phyloP scores from a whole-genome alignment of 2,797 vertebrate genomes.

The Onychomys torridus region DNA sequence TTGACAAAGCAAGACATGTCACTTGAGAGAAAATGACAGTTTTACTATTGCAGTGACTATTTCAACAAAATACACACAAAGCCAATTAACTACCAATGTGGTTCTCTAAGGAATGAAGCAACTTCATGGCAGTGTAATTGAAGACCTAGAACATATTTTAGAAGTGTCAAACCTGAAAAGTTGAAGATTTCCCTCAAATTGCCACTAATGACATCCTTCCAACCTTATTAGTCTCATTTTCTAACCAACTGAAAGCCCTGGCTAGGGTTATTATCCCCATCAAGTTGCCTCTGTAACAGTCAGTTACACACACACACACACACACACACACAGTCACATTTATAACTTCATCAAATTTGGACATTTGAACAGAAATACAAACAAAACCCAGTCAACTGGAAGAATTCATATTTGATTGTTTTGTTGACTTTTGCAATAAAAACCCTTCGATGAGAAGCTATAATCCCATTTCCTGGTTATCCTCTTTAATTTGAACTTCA shows the following conservation, averaged over 20 bases:
- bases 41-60: constrained; percentile 52
- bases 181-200: constrained; percentile 65
- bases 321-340: background rate
- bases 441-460: background rate
- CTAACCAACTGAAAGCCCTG: constrained; percentile 28
- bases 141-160: constrained; percentile 62
- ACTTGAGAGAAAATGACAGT: constrained; percentile 56
- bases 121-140: constrained; percentile 33
- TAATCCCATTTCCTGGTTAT: background rate
- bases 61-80: constrained; percentile 47
- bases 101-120: background rate
- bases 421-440: background rate
- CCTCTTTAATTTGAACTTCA: background rate
- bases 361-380: constrained; percentile 57
- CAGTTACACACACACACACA: background rate
- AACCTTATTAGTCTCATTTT: constrained; percentile 54
- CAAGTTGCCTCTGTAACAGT: background rate
- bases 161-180: constrained; percentile 47
- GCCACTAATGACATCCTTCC: constrained; percentile 63
- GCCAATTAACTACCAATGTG: constrained; percentile 49
- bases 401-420: background rate
- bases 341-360: constrained; percentile 51
- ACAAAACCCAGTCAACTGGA: background rate
- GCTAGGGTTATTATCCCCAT: constrained; percentile 9
- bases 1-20: constrained; percentile 62